These are phyloP conservation scores for Sceloporus undulatus DNA, from an alignment of 2,113 vertebrate species.

Conservation along the genomic window DNA sequence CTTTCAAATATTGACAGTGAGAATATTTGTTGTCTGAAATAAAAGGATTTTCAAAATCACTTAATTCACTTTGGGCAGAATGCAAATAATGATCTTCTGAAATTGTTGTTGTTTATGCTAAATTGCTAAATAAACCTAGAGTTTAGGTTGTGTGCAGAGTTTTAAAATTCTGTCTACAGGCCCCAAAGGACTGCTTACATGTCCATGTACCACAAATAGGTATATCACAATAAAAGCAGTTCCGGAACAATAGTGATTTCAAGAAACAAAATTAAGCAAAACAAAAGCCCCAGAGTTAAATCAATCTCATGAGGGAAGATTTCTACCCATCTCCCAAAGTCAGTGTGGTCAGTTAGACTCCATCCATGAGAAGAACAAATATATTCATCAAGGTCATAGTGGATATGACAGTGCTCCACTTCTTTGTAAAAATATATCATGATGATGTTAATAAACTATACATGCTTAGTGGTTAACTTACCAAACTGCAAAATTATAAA, in stretches of 20 bases:
- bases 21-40: background rate
- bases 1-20: background rate
- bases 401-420: background rate
- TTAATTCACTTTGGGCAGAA: background rate
- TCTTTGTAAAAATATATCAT: background rate
- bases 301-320: background rate
- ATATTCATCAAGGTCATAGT: background rate
- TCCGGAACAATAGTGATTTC: background rate
- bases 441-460: background rate
- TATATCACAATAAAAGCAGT: background rate
- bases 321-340: background rate
- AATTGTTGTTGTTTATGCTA: no score
- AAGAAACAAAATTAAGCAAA: background rate
- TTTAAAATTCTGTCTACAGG: no score
- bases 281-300: background rate
- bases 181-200: no score
- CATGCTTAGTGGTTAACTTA: background rate
- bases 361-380: background rate
- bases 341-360: no score
- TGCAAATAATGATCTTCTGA: background rate
- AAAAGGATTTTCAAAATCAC: background rate
- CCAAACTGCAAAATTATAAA: background rate
- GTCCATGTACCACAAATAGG: no score
- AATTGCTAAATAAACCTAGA: no score
- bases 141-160: no score